Conservation (phyloP, 2,113 vertebrate species). For the Campylomormyrus numenius region DNA sequence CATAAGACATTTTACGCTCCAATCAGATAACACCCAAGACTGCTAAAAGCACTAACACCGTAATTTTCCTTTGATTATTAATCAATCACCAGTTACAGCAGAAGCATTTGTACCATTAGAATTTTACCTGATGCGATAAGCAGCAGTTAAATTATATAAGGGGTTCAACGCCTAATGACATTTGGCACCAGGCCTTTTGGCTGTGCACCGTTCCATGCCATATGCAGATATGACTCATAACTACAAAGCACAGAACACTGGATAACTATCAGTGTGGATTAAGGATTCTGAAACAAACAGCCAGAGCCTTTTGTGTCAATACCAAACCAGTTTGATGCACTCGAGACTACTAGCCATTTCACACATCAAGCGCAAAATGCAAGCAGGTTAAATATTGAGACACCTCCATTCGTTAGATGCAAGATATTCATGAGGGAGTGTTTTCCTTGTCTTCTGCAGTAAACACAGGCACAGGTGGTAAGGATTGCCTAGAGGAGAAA, state of each 20-base stretch:
- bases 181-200: neutral
- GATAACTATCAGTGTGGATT: neutral
- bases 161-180: neutral
- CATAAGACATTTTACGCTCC: neutral
- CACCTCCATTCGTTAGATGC: neutral
- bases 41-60: neutral
- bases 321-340: neutral
- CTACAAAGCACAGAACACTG: neutral
- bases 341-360: neutral
- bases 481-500: neutral
- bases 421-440: slow-evolving; percentile 1
- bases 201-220: neutral
- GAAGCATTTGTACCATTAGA: neutral
- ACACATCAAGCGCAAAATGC: neutral
- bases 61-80: neutral
- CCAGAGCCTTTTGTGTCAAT: neutral
- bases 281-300: neutral
- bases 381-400: neutral
- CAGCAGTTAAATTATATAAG: neutral
- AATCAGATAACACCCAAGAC: neutral
- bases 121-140: neutral
- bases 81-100: neutral
- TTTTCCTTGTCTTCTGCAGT: slow-evolving; percentile 7
- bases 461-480: neutral
- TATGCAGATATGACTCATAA: neutral